Evolutionary conservation across 2,888 invertebrate species (phyloP).

Genomic region (Drosophila setosimentum): DNA sequence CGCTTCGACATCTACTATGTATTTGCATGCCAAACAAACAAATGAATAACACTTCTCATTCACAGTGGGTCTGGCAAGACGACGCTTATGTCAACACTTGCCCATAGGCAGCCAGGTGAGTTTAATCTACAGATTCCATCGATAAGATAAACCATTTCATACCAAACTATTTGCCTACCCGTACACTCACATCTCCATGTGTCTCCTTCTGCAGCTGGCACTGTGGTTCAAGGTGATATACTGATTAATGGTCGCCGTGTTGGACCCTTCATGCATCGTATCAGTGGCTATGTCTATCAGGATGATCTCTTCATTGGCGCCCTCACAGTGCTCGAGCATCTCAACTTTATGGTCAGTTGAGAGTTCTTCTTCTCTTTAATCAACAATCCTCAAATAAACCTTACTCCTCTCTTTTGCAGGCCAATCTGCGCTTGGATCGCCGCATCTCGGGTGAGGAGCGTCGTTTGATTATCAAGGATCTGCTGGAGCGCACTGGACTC

Average conservation of each 20-base stretch:
- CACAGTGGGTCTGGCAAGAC: conserved; percentile 93
- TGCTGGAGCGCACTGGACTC: conserved; percentile 90
- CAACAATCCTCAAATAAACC: too few species aligned
- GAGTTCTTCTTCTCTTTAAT: background rate
- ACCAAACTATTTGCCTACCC: conserved; percentile 4
- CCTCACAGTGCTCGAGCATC: conserved; percentile 94
- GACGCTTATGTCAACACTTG: conserved; percentile 93
- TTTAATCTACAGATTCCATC: conserved; percentile 4
- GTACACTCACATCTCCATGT: background rate
- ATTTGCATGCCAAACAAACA: background rate
- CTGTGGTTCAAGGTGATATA: conserved; percentile 91
- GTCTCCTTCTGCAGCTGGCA: conserved; percentile 86
- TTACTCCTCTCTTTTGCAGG: conserved; percentile 86
- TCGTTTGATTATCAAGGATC: conserved; percentile 88
- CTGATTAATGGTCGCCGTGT: conserved; percentile 91
- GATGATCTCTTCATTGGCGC: conserved; percentile 95
- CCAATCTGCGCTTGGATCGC: conserved; percentile 92
- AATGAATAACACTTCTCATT: conserved; percentile 41
- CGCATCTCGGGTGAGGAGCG: conserved; percentile 88
- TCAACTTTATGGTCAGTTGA: conserved; percentile 90
- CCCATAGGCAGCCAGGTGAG: conserved; percentile 90
- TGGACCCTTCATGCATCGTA: conserved; percentile 91
- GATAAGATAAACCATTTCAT: conserved; percentile 59
- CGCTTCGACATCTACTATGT: conserved; percentile 5
- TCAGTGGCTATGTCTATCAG: conserved; percentile 96